These are phyloP conservation scores for Hypotaenidia okinawae DNA, from an alignment of 2,797 vertebrate genomes.

Conservation along the genomic window DNA sequence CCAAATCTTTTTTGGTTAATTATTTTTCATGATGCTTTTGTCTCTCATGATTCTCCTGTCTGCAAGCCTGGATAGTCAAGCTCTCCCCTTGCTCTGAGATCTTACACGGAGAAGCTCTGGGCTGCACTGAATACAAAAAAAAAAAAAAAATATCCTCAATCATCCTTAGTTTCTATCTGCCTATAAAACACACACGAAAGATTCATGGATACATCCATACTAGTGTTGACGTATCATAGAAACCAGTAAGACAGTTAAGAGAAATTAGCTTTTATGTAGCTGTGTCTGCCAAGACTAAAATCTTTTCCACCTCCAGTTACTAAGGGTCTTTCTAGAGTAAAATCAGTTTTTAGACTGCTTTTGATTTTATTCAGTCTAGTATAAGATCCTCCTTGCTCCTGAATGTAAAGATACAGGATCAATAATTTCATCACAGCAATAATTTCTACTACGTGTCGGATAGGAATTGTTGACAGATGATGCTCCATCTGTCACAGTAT, in stretches of 20 bases:
- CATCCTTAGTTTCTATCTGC: neutral
- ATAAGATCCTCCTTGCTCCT: constrained; percentile 35
- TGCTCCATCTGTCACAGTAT: constrained; percentile 73
- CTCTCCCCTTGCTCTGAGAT: neutral
- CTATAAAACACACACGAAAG: neutral
- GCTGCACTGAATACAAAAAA: neutral
- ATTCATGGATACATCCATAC: neutral
- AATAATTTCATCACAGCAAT: constrained; percentile 61
- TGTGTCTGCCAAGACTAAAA: constrained; percentile 52
- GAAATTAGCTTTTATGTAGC: constrained; percentile 33
- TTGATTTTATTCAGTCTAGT: constrained; percentile 34
- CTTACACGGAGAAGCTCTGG: neutral
- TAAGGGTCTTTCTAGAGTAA: constrained; percentile 34
- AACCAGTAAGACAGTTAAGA: constrained; percentile 34
- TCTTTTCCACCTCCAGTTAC: constrained; percentile 12
- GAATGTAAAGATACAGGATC: constrained; percentile 62
- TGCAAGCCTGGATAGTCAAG: neutral
- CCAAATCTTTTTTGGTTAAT: constrained; percentile 14
- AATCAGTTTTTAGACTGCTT: neutral
- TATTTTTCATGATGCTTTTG: neutral
- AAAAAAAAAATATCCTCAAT: neutral
- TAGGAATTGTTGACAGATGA: constrained; percentile 70
- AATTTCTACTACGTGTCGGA: constrained; percentile 59
- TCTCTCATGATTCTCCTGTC: neutral
- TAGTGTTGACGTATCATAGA: constrained; percentile 47